Percentiles rank a stretch among this genome's conserved stretches.
These are phyloP conservation scores for Rhyacichthys aspro DNA, from an alignment of 2,797 vertebrate species.

Conservation along the genomic window DNA sequence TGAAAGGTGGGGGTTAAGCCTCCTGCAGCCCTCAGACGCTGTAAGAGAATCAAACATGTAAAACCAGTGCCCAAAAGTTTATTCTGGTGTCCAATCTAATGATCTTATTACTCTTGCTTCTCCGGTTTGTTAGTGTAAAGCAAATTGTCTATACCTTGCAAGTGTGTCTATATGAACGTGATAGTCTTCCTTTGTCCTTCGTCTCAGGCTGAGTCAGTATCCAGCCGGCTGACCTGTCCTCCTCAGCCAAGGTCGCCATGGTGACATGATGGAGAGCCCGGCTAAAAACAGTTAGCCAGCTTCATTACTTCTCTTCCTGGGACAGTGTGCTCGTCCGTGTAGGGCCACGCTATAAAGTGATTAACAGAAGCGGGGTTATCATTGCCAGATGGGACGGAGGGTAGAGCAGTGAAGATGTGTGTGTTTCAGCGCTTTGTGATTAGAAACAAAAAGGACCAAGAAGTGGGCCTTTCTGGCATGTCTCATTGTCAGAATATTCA, in stretches of 20 bases:
- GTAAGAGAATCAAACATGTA: constrained; percentile 8
- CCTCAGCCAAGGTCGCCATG: constrained; percentile 58
- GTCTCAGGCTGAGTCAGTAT: constrained; percentile 23
- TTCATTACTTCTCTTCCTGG: constrained; percentile 57
- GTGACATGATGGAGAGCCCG: constrained; percentile 68
- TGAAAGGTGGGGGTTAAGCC: constrained; percentile 26
- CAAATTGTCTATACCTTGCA: no score
- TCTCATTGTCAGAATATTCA: no score
- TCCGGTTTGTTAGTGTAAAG: neutral
- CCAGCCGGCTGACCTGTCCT: constrained; percentile 46
- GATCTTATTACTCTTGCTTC: neutral
- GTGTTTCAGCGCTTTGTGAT: neutral
- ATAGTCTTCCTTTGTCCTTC: neutral
- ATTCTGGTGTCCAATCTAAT: constrained; percentile 6
- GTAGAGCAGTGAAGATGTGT: neutral
- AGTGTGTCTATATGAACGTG: neutral
- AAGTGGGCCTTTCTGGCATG: no score
- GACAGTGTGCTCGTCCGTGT: constrained; percentile 12
- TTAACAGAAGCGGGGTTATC: constrained; percentile 56
- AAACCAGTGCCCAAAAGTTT: neutral
- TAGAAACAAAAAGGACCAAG: neutral
- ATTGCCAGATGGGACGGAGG: constrained; percentile 25
- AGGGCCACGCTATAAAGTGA: constrained; percentile 47
- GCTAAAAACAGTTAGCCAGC: constrained; percentile 63
- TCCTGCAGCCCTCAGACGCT: constrained; percentile 20